Evolutionary conservation across 2,797 vertebrate genomes (phyloP).

Genomic region (Gephyroberyx darwinii): DNA sequence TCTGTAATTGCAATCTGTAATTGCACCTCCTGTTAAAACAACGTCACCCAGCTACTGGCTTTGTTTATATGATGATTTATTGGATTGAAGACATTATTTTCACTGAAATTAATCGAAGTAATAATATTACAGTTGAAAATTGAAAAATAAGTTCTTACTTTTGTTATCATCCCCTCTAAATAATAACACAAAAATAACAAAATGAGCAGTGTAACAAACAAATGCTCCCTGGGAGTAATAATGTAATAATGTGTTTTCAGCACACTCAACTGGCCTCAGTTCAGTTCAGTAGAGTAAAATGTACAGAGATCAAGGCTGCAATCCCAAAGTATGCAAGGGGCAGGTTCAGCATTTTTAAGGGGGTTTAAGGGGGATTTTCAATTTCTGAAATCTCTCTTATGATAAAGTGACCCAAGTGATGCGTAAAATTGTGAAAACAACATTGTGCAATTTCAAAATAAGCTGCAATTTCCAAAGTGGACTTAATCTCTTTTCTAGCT

Average conservation of each 20-base stretch:
- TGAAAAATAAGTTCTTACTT: background rate
- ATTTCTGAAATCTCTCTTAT: background rate
- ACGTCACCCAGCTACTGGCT: too few species aligned
- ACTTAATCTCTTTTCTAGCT: background rate
- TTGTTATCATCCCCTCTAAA: background rate
- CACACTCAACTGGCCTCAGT: too few species aligned
- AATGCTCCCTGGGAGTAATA: too few species aligned
- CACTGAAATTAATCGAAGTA: background rate
- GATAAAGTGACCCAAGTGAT: background rate
- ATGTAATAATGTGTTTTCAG: too few species aligned
- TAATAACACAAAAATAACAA: too few species aligned
- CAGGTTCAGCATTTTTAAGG: background rate
- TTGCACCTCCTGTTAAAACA: background rate
- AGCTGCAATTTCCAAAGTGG: background rate
- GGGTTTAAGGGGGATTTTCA: background rate
- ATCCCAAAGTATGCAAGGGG: background rate
- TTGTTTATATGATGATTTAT: too few species aligned
- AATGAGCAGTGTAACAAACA: too few species aligned
- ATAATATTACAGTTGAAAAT: background rate
- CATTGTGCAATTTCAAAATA: constrained; percentile 3
- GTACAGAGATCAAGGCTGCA: background rate
- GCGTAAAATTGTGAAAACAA: constrained; percentile 6
- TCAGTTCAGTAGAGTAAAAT: too few species aligned
- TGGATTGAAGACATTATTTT: background rate
- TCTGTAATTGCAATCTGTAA: constrained; percentile 1